phyloP scores from a whole-genome alignment of 2,797 vertebrate species.

The Hafferia zeledoni region DNA sequence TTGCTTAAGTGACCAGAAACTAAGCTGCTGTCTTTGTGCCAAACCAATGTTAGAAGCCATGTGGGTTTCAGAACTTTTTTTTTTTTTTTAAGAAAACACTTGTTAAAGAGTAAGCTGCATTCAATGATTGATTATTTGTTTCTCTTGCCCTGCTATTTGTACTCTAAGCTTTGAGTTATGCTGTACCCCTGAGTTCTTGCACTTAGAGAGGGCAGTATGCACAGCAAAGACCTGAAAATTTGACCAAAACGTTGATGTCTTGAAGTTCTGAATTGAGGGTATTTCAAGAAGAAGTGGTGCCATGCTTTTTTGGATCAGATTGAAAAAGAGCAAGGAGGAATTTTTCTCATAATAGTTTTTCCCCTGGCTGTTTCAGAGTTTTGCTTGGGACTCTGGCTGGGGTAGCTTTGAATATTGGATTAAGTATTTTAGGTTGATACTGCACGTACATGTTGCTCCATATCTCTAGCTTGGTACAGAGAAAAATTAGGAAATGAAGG shows the following conservation, averaged over 20 bases:
- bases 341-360: background rate
- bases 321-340: background rate
- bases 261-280: background rate
- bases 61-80: background rate
- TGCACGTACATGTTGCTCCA: background rate
- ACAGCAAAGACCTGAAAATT: background rate
- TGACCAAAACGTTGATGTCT: background rate
- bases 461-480: background rate
- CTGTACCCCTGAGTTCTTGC: background rate
- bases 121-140: background rate
- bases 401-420: background rate
- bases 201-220: background rate
- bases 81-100: background rate
- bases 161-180: background rate
- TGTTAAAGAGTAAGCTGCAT: background rate
- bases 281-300: background rate
- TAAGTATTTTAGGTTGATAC: background rate
- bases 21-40: background rate
- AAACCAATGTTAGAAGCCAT: constrained; percentile 8
- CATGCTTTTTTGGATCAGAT: background rate
- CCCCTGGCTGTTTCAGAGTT: background rate
- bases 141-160: background rate
- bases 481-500: background rate
- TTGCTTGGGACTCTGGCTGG: background rate
- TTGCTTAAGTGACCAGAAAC: background rate